Conservation (phyloP, 2,888 invertebrate species). For the Orthosia gothica region DNA sequence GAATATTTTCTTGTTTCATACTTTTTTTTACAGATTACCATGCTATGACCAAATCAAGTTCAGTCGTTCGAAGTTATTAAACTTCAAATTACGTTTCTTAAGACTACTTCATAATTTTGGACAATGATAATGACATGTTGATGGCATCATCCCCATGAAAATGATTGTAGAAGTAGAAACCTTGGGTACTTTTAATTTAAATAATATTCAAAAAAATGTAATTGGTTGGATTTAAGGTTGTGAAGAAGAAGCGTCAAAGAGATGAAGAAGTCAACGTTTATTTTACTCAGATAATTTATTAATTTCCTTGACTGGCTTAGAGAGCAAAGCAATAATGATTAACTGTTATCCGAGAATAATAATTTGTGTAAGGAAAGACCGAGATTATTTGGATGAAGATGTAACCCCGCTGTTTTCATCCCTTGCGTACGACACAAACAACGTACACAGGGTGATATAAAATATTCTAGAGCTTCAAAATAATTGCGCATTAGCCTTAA, state of each 20-base stretch:
- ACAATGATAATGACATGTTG: background rate
- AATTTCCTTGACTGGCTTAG: conserved; percentile 6
- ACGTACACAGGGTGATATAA: conserved; percentile 58
- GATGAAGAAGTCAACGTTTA: background rate
- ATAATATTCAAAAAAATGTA: background rate
- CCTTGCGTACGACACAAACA: conserved; percentile 52
- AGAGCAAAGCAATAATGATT: conserved; percentile 28
- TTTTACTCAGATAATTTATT: background rate
- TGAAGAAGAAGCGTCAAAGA: background rate
- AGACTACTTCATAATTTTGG: background rate
- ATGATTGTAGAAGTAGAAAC: background rate
- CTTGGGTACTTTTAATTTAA: background rate
- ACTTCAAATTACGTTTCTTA: too few relatives aligned
- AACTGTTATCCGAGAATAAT: conserved; percentile 32
- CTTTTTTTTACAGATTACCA: too few relatives aligned
- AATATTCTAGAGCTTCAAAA: background rate
- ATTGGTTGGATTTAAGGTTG: background rate
- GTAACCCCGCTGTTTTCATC: conserved; percentile 59
- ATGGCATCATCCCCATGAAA: background rate
- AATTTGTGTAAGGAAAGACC: conserved; percentile 43
- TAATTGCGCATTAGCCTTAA: too few relatives aligned
- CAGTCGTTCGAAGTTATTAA: too few relatives aligned
- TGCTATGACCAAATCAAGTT: too few relatives aligned
- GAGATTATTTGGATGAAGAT: conserved; percentile 52
- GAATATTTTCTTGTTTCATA: too few relatives aligned